phyloP scores from a whole-genome alignment of 1,140 invertebrate species.

The honey bee (Apis mellifera) region DNA sequence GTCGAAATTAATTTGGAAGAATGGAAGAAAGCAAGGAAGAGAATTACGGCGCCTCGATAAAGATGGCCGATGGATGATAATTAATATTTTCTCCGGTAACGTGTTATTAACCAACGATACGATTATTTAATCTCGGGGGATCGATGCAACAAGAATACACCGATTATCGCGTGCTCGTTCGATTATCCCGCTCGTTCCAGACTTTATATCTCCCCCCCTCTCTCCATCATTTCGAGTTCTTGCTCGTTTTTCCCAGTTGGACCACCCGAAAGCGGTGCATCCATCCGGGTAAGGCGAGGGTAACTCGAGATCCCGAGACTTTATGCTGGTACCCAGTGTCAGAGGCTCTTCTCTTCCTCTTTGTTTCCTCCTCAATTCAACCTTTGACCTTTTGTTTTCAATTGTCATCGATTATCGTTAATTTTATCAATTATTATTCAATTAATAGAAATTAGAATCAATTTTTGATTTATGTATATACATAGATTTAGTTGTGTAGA shows the following conservation, averaged over 20 bases:
- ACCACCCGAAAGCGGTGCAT: slow-evolving; percentile 62
- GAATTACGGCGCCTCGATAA: no score
- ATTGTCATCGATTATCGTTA: neutral
- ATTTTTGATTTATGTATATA: no score
- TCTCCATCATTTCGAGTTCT: no score
- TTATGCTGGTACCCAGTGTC: slow-evolving; percentile 42
- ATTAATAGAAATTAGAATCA: no score
- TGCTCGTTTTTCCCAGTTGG: slow-evolving; percentile 27
- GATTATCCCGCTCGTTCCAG: slow-evolving; percentile 1
- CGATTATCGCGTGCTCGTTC: neutral
- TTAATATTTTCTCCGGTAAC: no score
- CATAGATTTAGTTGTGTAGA: no score
- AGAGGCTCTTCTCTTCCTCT: neutral
- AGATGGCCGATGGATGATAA: no score
- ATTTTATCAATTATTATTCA: no score
- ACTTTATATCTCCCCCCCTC: no score
- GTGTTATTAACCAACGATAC: neutral
- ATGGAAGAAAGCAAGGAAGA: no score
- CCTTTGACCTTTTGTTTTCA: neutral
- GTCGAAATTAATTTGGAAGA: no score
- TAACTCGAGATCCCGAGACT: slow-evolving; percentile 55
- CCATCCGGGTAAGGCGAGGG: slow-evolving; percentile 23
- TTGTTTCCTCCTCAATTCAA: slow-evolving; percentile 22
- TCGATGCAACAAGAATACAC: no score
- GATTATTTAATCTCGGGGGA: neutral